These are phyloP conservation scores for Pheosia gnoma DNA, from an alignment of 2,888 invertebrate species.

Conservation along the genomic window DNA sequence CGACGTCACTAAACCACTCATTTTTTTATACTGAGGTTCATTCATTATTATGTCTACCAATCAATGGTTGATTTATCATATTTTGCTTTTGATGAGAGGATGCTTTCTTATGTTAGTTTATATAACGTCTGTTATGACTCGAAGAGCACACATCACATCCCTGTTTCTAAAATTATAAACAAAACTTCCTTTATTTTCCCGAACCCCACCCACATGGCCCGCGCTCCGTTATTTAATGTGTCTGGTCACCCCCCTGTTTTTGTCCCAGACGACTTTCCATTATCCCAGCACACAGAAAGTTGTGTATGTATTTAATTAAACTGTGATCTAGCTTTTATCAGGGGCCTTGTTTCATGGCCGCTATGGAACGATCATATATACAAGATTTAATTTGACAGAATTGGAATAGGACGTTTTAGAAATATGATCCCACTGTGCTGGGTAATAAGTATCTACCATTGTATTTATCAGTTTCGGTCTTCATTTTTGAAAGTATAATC, in stretches of 20 bases:
- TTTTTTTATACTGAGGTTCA: too few species aligned
- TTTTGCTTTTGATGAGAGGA: too few species aligned
- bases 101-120: too few species aligned
- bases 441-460: too few species aligned
- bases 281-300: background rate
- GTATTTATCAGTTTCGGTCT: too few species aligned
- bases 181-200: background rate
- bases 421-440: background rate
- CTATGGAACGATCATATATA: background rate
- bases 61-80: too few species aligned
- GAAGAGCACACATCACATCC: too few species aligned
- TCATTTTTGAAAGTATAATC: too few species aligned
- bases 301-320: constrained; percentile 28
- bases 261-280: constrained; percentile 25
- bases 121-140: too few species aligned
- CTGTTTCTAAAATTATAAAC: background rate
- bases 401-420: background rate
- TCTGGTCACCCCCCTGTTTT: constrained; percentile 49
- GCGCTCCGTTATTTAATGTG: constrained; percentile 47
- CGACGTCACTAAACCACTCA: too few species aligned
- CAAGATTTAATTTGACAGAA: background rate
- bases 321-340: constrained; percentile 28
- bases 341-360: constrained; percentile 8
- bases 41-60: too few species aligned
- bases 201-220: constrained; percentile 1